Conservation (phyloP, 2,888 invertebrate genomes). For the Linnaemya tessellans region DNA sequence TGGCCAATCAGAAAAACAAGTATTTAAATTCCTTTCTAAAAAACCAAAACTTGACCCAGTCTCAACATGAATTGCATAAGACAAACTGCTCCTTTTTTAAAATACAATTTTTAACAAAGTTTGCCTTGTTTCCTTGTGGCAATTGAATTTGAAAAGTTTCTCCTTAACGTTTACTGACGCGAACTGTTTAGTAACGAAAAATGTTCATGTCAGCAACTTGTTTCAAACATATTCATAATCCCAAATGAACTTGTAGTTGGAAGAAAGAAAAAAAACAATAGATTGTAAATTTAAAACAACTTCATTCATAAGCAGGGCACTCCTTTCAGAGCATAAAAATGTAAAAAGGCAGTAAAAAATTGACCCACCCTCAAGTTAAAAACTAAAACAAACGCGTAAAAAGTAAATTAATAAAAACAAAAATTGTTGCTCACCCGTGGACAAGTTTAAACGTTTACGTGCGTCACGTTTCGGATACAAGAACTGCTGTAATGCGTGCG, state of each 20-base stretch:
- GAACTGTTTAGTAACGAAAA: background rate
- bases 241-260: background rate
- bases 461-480: conserved; percentile 86
- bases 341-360: conserved; percentile 10
- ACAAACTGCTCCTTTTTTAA: background rate
- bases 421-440: conserved; percentile 85
- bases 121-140: background rate
- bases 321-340: conserved; percentile 11
- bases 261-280: background rate
- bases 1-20: background rate
- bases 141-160: background rate
- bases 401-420: conserved; percentile 44
- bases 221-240: background rate
- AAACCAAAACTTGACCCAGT: background rate
- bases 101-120: background rate
- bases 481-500: conserved; percentile 86
- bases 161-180: background rate
- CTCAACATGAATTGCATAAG: background rate
- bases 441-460: conserved; percentile 84
- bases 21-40: background rate
- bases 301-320: background rate
- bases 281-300: background rate
- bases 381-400: conserved; percentile 42
- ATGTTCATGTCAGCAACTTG: background rate
- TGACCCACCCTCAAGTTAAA: conserved; percentile 36